phyloP scores from a whole-genome alignment of 2,888 invertebrate genomes.

The Horisme vitalbata region DNA sequence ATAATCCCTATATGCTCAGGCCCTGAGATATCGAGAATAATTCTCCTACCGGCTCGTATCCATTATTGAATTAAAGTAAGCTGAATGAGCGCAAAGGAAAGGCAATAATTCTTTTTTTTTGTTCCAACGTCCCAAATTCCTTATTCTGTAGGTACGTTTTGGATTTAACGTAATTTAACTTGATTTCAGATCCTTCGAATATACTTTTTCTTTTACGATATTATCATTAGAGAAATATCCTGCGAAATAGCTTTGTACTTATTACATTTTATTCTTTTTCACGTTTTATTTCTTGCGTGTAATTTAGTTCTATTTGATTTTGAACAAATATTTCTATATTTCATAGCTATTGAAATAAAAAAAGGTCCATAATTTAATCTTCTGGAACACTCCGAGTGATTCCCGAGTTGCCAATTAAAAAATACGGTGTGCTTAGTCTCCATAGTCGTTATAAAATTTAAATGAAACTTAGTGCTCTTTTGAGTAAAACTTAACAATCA shows the following conservation, averaged over 20 bases:
- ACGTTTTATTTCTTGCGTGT: constrained; percentile 13
- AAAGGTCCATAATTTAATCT: no score
- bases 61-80: constrained; percentile 47
- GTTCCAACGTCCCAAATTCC: constrained; percentile 38
- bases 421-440: constrained; percentile 9
- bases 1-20: no score
- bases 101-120: constrained; percentile 47
- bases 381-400: no score
- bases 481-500: constrained; percentile 13
- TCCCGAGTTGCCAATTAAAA: constrained; percentile 9
- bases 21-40: constrained; percentile 26
- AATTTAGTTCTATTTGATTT: background rate
- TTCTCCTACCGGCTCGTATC: constrained; percentile 29
- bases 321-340: no score
- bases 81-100: constrained; percentile 42
- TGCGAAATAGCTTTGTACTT: constrained; percentile 18
- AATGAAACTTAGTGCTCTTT: constrained; percentile 9
- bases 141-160: constrained; percentile 37
- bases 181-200: constrained; percentile 56
- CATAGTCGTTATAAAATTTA: constrained; percentile 8
- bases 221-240: constrained; percentile 28
- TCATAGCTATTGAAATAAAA: no score
- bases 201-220: constrained; percentile 43
- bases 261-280: constrained; percentile 19
- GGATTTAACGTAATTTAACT: constrained; percentile 56